Evolutionary conservation across 2,113 vertebrate species (phyloP), one percentile per base, ranked within the genome.

Genomic region (Actenoides hombroni): DNA sequence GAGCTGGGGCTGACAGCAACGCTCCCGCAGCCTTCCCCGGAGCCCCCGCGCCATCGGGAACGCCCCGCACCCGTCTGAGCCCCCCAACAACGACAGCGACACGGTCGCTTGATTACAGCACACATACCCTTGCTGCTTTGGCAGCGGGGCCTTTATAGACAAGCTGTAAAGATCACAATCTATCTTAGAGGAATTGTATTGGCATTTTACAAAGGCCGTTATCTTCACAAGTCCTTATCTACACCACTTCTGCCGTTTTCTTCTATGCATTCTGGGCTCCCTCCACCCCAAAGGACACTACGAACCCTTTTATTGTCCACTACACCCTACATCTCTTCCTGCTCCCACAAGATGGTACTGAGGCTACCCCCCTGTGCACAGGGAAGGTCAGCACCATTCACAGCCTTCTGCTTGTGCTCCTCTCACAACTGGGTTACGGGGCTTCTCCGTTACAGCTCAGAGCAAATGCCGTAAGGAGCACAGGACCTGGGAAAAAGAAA

Each of bases 71-170:
- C 75, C 9, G 0, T 5, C 79, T 16, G 42, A 44, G 12, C 56
- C 67, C 80, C 61, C 48, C 12, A 11, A 9, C 0, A 2, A 7
- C 3, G 0, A 3, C 57, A 29, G 17, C 1, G 20, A 48, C 57
- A 31, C 16, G 29, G 23, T 29, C 0, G 4, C 24, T 5, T n/a
- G 46, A 11, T 10, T 3, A 10, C 49, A 51, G 83, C 75, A 18
- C 75, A 59, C 11, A 33, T 3, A 20, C 1, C 37, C 23, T 19
- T 16, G 35, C 13, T 6, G 1, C 37, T 35, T 31, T 69, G 46
- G 73, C 86, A 67, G 76, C 42, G 5, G 3, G 29, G 53, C 2
- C 1, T 16, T 63, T 8, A 28, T 3, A 80, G 37, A 37, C 33
- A 17, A 35, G 39, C 51, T 69, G 60, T 23, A 5, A 42, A 65